Evolutionary conservation across 2,113 vertebrate species (phyloP).

Genomic region (Catharus fuscescens): DNA sequence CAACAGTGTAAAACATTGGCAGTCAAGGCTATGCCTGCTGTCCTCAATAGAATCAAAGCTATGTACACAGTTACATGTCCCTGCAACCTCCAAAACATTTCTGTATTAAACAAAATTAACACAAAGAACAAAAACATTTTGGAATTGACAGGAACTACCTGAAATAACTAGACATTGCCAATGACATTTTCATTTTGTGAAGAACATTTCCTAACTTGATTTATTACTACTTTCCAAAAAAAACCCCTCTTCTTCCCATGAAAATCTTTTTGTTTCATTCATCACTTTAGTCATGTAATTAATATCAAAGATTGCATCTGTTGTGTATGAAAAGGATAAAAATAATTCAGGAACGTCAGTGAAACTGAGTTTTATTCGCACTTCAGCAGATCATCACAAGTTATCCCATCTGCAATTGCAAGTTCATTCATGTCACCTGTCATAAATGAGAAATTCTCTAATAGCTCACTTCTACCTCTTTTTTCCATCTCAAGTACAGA

Average conservation of each 20-base stretch:
- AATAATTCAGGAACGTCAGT: neutral
- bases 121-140: neutral
- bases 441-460: neutral
- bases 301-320: neutral
- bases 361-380: neutral
- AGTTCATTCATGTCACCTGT: neutral
- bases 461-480: neutral
- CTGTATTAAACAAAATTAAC: neutral
- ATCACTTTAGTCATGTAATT: neutral
- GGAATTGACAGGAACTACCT: neutral
- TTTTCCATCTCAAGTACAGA: neutral
- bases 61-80: neutral
- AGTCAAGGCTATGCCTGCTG: neutral
- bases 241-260: rapidly evolving
- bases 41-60: neutral
- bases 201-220: neutral
- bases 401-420: neutral
- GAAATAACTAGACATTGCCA: neutral
- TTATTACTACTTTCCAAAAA: neutral
- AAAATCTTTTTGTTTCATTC: neutral
- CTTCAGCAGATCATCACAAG: neutral
- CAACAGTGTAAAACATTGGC: neutral
- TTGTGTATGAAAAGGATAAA: neutral
- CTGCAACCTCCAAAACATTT: neutral
- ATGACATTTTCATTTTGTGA: neutral